Percentiles rank a stretch among this genome's conserved stretches.
Evolutionary conservation across 1,140 invertebrate species (phyloP).

Genomic region (Caerostris extrusa): DNA sequence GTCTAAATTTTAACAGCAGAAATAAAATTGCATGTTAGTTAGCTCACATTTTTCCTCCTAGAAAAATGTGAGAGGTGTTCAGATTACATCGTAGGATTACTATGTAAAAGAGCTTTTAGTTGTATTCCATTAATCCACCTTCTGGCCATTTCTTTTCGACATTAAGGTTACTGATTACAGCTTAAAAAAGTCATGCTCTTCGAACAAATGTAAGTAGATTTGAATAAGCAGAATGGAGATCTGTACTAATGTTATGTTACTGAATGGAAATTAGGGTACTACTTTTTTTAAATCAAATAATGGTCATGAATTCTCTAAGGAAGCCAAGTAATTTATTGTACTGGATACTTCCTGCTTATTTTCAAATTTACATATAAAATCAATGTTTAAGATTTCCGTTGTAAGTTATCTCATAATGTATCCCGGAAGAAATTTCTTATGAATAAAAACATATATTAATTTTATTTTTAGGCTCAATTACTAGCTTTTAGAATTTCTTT

Average conservation of each 20-base stretch:
- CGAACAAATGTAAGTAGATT: neutral
- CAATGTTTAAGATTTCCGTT: neutral
- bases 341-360: slow-evolving; percentile 7
- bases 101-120: neutral
- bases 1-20: too few relatives aligned
- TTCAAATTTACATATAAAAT: slow-evolving; percentile 12
- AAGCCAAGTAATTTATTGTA: neutral
- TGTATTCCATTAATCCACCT: neutral
- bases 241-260: neutral
- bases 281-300: neutral
- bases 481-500: too few relatives aligned
- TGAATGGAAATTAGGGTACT: neutral
- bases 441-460: too few relatives aligned
- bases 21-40: too few relatives aligned
- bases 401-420: neutral
- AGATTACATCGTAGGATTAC: neutral
- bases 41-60: neutral
- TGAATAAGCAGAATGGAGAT: neutral
- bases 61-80: neutral
- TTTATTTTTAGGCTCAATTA: too few relatives aligned
- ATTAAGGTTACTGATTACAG: neutral
- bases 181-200: neutral
- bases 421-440: neutral
- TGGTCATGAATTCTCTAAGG: neutral
- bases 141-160: neutral